Base-by-base conservation (phyloP, 2,888 invertebrate species). In the Drosophila sordidula region DNA sequence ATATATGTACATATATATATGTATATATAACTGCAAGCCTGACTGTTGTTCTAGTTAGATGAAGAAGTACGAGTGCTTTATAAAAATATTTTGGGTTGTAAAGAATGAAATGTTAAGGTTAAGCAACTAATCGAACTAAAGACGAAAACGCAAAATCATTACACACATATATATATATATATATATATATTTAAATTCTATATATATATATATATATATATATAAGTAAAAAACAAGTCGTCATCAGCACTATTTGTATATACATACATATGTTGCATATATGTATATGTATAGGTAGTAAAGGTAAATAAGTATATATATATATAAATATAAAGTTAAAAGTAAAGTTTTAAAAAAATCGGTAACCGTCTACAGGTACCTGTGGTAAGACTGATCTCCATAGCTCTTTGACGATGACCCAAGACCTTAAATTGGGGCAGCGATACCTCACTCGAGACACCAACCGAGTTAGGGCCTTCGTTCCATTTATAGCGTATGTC, bases 401-500 rank as follows among this genome's bases (percentile, higher is more conserved):
- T 97, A 92, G 96, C 97, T 93, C 97, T 96, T 94, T 98, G 98
- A 91, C 97, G 96, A 94, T 98, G 97, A 92, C 98, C 98, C 93
- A 98, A 96, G 93, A 98, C 98, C 95, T 98, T 97, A 96, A 98
- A 98, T 95, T 98, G 98, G 93, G 98, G 98, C 93, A 98, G 96
- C 92, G 97, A 97, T 93, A 98, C 97, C 94, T 98, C 97, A 94
- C 96, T 96, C 94, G 97, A 97, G 92, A 98, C 97, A 93, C 97
- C 97, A 93, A 98, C 97, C 93, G 98, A 97, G 94, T 97, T 96
- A 92, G 96, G 96, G 91, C 97, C 97, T 94, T 97, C 97, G 95
- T 97, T 97, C 98, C 98, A 98, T 93, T 97, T 97, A 96, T 98
- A 98, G 93, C 97, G 96, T 95, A 98, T 98, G 95, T 98, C 98